Evolutionary conservation across 1,140 invertebrate genomes (phyloP).

Genomic region (Thaumetopoea pityocampa): DNA sequence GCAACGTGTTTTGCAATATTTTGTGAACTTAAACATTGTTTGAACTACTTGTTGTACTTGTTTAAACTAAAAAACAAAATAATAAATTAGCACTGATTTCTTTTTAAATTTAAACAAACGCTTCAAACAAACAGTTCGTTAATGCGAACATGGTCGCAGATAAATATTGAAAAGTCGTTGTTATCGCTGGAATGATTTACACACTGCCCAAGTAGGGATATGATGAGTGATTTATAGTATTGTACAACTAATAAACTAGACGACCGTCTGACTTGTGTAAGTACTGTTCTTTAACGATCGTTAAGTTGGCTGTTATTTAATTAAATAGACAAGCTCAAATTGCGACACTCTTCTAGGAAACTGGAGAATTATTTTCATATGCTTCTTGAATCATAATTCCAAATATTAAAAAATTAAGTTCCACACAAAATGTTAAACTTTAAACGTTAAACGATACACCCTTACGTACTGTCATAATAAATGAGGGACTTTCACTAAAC

Average conservation of each 20-base stretch:
- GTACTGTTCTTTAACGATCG: constrained; percentile 20
- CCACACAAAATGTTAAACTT: constrained; percentile 21
- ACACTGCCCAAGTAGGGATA: constrained; percentile 28
- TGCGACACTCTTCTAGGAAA: too few relatives aligned
- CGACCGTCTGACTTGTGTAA: constrained; percentile 8
- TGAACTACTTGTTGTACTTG: too few relatives aligned
- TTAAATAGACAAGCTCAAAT: too few relatives aligned
- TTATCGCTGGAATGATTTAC: constrained; percentile 35
- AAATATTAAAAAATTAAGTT: constrained; percentile 44
- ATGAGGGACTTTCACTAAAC: constrained; percentile 35
- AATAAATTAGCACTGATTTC: not conserved
- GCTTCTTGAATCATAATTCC: too few relatives aligned
- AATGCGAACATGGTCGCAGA: constrained; percentile 15
- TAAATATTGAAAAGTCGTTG: constrained; percentile 17
- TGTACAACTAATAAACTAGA: constrained; percentile 31
- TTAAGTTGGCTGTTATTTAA: too few relatives aligned
- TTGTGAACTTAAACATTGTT: too few relatives aligned
- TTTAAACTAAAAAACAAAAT: too few relatives aligned
- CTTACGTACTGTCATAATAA: constrained; percentile 30
- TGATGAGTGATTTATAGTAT: constrained; percentile 36
- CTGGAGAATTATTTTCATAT: too few relatives aligned
- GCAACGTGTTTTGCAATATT: too few relatives aligned
- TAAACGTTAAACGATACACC: constrained; percentile 21
- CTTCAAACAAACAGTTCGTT: constrained; percentile 11
- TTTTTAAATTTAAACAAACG: constrained; percentile 7